Evolutionary conservation across 2,113 vertebrate genomes (phyloP).

Genomic region (Mobula hypostoma): DNA sequence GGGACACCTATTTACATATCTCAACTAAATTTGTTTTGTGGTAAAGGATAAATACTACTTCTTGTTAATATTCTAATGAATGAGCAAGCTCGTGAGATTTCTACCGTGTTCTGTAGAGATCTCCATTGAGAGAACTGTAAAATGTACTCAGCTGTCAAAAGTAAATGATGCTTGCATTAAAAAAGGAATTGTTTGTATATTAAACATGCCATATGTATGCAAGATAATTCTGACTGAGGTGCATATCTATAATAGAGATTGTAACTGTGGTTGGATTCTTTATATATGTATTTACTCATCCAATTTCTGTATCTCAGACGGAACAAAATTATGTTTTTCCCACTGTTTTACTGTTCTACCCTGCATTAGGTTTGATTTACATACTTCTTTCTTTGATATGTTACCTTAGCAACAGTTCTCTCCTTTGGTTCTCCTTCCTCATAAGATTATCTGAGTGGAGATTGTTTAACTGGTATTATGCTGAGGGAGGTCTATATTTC

Average conservation of each 20-base stretch:
- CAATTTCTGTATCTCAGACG: neutral
- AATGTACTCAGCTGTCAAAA: constrained; percentile 29
- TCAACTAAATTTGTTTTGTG: constrained; percentile 16
- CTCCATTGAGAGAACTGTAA: constrained; percentile 26
- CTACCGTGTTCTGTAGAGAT: neutral
- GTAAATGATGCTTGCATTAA: constrained; percentile 35
- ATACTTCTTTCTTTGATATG: constrained; percentile 10
- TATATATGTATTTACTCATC: neutral
- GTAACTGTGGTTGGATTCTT: neutral
- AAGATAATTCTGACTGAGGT: constrained; percentile 21
- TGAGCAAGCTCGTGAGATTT: neutral
- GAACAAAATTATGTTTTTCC: neutral
- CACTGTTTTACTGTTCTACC: neutral
- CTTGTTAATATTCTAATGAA: constrained; percentile 20
- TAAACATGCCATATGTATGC: constrained; percentile 20
- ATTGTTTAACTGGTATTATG: constrained; percentile 19
- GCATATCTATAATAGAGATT: neutral
- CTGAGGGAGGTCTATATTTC: neutral
- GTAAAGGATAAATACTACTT: neutral
- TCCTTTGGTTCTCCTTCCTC: constrained; percentile 11
- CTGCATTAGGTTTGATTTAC: constrained; percentile 18
- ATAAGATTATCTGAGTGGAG: neutral
- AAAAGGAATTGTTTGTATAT: constrained; percentile 34
- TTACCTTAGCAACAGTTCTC: constrained; percentile 5
- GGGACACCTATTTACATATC: neutral